Percentiles rank a stretch among this genome's conserved stretches.
phyloP scores from a whole-genome alignment of 2,888 invertebrate genomes.

The Tipula helvola region DNA sequence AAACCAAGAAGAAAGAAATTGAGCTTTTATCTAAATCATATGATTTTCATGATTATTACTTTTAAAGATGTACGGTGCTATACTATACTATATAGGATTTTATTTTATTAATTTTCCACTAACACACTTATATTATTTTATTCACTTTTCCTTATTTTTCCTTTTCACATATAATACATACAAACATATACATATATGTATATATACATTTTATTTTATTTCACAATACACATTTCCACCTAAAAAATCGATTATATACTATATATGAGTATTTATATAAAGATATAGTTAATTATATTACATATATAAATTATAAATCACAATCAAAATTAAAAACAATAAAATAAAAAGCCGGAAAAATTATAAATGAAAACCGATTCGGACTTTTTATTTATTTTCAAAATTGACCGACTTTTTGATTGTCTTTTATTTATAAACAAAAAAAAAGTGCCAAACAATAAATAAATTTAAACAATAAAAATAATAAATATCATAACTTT shows the following conservation, averaged over 20 bases:
- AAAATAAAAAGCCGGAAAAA: not conserved
- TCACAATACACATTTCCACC: not conserved
- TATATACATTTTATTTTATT: not conserved
- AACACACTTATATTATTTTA: not conserved
- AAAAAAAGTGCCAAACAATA: not conserved
- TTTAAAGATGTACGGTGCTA: not conserved
- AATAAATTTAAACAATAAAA: not conserved
- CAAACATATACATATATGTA: not conserved
- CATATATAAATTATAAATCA: not conserved
- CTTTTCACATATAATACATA: not conserved
- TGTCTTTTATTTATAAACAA: not conserved
- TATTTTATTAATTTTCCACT: not conserved
- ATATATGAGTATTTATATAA: not conserved
- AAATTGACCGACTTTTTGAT: not conserved
- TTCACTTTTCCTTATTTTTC: not conserved
- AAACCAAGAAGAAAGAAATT: not conserved
- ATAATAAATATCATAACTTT: not conserved
- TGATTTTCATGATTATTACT: not conserved
- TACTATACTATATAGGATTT: not conserved
- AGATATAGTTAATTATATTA: not conserved
- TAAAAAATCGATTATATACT: not conserved
- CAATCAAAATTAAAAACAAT: not conserved
- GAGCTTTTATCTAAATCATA: not conserved
- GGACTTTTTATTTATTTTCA: not conserved
- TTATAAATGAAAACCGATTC: not conserved